Evolutionary conservation across 2,888 invertebrate species (phyloP), one percentile per base, ranked within the genome.

Genomic region (Orthosia gracilis): DNA sequence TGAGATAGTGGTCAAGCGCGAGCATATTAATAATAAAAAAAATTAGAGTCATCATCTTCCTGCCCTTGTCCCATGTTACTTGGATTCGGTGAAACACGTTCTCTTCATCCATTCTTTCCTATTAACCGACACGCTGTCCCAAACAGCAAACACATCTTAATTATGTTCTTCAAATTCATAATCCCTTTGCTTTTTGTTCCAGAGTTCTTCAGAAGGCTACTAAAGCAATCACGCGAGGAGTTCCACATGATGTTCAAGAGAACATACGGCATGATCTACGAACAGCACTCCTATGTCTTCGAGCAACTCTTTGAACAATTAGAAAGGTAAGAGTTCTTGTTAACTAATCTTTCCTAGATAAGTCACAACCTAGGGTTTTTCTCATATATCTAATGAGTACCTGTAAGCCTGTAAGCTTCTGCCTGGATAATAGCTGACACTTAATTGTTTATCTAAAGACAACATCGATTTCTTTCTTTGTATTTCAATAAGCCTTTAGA

Each of bases 211-310:
- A 97, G 97, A 88, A 98, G 98, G 85, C 97, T 99, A 89, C 96
- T 99, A 93, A 97, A 97, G 87, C 97, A 98, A 85, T 98, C 99
- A 31, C 98, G 98, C 88, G 97, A 97, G 85, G 99, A 98, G 92
- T 99, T 99, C 94, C 99, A 99, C 95, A 97, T 98, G 81, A 99
- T 99, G 99, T 99, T 99, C 97, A 98, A 98, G 91, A 97, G 98
- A 86, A 99, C 99, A 0, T 99, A 99, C 96, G 99, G 99, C 70
- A 98, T 99, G 94, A 97, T 99, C 88, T 99, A 99, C 97, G 98
- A 99, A 92, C 98, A 99, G 91, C 99, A 99, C 94, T 97, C 99
- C 17, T 98, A 98, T 91, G 98, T 99, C 63, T 99, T 99, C 96
- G 98, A 98, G 82, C 98, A 99, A 92, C 97, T 99, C 79, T 99